Evolutionary conservation across 1,140 invertebrate species (phyloP), one percentile per base, ranked within the genome.

Genomic region (Drosophila lini): DNA sequence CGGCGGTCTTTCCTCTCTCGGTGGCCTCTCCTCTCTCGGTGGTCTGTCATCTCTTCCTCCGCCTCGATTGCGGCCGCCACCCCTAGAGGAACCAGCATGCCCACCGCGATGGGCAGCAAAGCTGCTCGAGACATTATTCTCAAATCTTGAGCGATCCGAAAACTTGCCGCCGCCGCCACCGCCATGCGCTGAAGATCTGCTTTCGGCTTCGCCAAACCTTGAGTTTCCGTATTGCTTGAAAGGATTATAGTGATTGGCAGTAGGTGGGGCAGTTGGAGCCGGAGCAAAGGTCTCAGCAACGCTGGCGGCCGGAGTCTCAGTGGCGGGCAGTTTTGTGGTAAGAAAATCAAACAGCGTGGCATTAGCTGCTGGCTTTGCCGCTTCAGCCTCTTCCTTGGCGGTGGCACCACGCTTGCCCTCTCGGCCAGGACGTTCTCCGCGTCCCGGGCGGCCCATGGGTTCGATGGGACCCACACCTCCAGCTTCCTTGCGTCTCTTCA

Each of bases 331-430:
- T 93, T 92, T 92, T 78, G 96, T 95, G 90, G 97, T 96, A 5
- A 98, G 93, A 90, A 97, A 98, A 92, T 97, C 97, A 93, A 98
- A 98, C 3, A 98, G 92, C 1, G 96, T 97, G 1, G 97, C 95
- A 91, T 96, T 97, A 19, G 96, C 96, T 59, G 96, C 96, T 3
- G 97, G 97, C 92, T 97, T 97, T 22, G 94, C 92, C 5, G 94
- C 93, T 41, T 90, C 88, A 59, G 94, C 94, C 60, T 94, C 93
- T 79, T 95, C 94, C 81, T 95, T 95, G 68, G 94, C 94, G 52
- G 70, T 73, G 8, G 94, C 93, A 0, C 85, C 81, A 7, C 85
- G 75, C 41, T 85, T 90, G 8, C 88, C 91, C 8, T 89, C 84
- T 8, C 80, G 67, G 0, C 61, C 73, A 8, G 59, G 28, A 0